These are phyloP conservation scores for Sturnira hondurensis DNA, from an alignment of 2,113 vertebrate genomes.

Conservation along the genomic window DNA sequence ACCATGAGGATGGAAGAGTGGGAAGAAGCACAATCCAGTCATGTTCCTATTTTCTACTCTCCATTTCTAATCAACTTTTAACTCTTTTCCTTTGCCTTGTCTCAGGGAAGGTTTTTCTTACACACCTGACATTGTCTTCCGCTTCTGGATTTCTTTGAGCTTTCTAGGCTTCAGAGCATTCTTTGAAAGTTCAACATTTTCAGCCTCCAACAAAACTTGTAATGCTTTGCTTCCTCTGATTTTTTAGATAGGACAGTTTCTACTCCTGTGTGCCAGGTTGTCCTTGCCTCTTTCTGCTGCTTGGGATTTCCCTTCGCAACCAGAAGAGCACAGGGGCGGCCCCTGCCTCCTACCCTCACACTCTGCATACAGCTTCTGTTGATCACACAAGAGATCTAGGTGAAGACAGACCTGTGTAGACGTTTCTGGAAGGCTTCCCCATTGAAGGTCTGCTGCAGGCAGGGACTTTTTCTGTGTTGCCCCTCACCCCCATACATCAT, in stretches of 20 bases:
- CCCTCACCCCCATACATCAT: not conserved
- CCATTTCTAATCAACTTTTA: not conserved
- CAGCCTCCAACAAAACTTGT: not conserved
- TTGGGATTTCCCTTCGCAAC: not conserved
- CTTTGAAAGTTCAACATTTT: not conserved
- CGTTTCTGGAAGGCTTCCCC: not conserved
- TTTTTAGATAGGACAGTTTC: not conserved
- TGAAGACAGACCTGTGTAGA: no score
- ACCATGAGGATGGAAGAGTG: not conserved
- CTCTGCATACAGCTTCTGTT: not conserved
- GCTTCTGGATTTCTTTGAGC: not conserved
- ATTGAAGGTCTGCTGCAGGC: no score
- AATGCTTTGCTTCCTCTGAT: not conserved
- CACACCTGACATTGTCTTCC: not conserved
- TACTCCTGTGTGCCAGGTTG: not conserved
- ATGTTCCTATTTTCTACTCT: not conserved
- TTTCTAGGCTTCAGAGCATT: not conserved
- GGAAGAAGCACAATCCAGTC: not conserved
- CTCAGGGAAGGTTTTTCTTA: not conserved
- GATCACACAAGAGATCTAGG: not conserved
- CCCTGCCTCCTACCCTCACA: no score
- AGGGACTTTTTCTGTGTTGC: not conserved
- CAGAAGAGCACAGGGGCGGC: not conserved
- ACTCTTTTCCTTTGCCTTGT: not conserved
- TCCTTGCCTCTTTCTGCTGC: not conserved